Percentiles rank a stretch among this genome's conserved stretches.
Evolutionary conservation across 2,113 vertebrate species (phyloP).

Genomic region (Alouatta palliata): DNA sequence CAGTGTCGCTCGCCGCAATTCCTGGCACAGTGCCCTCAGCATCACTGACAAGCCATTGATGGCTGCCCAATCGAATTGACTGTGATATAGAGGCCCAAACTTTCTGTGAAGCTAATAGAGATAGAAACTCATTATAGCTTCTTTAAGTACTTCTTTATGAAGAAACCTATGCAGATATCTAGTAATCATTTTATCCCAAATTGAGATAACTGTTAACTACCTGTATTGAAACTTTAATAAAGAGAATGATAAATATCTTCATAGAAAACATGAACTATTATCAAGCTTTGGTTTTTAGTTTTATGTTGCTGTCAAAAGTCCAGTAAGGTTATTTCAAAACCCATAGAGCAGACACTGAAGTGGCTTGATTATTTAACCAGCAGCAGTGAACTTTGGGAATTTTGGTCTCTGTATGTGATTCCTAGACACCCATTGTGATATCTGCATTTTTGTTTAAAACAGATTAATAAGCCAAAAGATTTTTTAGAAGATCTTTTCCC

Average conservation of each 20-base stretch:
- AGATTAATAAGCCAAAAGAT: conserved; percentile 78
- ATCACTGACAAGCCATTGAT: neutral
- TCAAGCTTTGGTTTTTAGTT: neutral
- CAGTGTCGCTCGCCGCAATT: neutral
- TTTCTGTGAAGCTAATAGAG: conserved; percentile 63
- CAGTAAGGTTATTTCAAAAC: conserved; percentile 71
- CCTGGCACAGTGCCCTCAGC: neutral
- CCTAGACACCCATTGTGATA: conserved; percentile 73
- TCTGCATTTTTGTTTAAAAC: conserved; percentile 78
- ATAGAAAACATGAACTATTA: neutral
- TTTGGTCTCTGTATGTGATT: conserved; percentile 63
- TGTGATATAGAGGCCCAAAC: conserved; percentile 43
- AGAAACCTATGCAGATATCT: conserved; percentile 52
- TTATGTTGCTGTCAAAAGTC: conserved; percentile 40
- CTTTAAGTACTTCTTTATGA: conserved; percentile 70
- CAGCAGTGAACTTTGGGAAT: conserved; percentile 74
- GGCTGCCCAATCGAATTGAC: neutral
- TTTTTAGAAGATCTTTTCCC: conserved; percentile 67
- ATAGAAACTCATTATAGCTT: conserved; percentile 57
- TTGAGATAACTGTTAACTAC: conserved; percentile 20
- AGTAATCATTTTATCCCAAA: neutral
- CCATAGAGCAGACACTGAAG: conserved; percentile 73
- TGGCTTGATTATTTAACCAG: conserved; percentile 76
- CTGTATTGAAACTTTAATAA: neutral
- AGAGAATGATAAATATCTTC: neutral